A percentile compares a stretch with the other conserved stretches of the same genome.
phyloP scores from a whole-genome alignment of 2,888 invertebrate genomes.

The Heteropelma amictum region DNA sequence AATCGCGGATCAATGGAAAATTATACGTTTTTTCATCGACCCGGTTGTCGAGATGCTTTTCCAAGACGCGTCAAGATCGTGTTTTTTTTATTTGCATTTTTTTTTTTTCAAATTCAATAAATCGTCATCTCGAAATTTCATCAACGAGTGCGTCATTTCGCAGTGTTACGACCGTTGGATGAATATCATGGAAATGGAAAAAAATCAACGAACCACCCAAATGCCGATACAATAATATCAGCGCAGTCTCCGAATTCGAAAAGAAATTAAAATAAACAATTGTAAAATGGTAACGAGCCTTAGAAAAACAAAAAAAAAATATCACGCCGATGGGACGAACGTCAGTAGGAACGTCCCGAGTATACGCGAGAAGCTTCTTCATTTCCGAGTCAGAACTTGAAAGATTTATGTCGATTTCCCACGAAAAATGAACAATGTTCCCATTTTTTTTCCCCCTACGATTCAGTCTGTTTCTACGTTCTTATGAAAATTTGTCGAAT shows the following conservation, averaged over 20 bases:
- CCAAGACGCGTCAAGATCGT: neutral
- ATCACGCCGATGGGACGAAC: conserved; percentile 32
- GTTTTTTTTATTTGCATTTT: neutral
- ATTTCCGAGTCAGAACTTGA: neutral
- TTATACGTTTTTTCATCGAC: conserved; percentile 18
- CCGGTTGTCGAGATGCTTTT: conserved; percentile 39
- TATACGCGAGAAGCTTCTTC: neutral
- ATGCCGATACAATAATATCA: neutral
- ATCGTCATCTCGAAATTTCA: conserved; percentile 26
- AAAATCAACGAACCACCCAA: neutral
- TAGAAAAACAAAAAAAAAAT: neutral
- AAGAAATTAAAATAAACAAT: neutral
- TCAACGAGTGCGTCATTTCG: conserved; percentile 32
- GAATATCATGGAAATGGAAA: neutral
- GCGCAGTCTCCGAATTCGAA: neutral
- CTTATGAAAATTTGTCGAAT: conserved; percentile 14
- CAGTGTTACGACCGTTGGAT: conserved; percentile 34
- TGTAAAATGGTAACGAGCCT: neutral
- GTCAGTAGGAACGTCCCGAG: conserved; percentile 11
- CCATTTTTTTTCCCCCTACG: neutral
- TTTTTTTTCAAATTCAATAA: neutral
- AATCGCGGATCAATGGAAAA: conserved; percentile 19
- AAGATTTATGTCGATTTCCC: conserved; percentile 24
- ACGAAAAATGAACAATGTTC: neutral
- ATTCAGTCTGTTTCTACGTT: conserved; percentile 37